Evolutionary conservation across 2,797 vertebrate genomes (phyloP), one percentile per base, ranked within the genome.

Genomic region (Sebastes minor): DNA sequence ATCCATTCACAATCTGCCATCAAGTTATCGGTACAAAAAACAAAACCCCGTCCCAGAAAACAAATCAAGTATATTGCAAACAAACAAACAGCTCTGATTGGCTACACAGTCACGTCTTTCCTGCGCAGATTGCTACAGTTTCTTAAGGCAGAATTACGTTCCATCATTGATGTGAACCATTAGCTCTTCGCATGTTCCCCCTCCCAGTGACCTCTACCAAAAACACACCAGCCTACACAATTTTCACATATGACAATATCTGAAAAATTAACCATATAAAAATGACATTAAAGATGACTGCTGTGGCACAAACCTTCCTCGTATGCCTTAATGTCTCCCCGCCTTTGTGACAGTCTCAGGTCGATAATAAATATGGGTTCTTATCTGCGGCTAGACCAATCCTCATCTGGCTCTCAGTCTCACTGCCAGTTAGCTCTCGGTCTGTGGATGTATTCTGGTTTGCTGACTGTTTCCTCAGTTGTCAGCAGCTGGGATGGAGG

Each of bases 71-170:
- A 56, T 30, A 63, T 18, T 62, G 60, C 73, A 81, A 83, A 79
- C 63, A 80, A 77, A 76, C 74, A 38, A 38, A 74, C 63, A n/a
- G 22, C 72, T 84, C 57, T 49, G 81, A 87, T 70, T 57, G 76
- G 75, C 68, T 77, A 68, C 75, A 32, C 71, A 32, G 64, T 76
- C 72, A 53, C 71, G 5, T 66, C 69, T 3, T 22, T 60, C 71
- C 67, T 10, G 2, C 83, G 61, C 63, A 59, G 71, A 59, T 82
- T 71, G 89, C 93, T 91, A 90, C 84, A 46, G 82, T 84, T 79
- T 74, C 53, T 87, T 94, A 93, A 94, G 93, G 92, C 91, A 92
- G 82, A 91, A 77, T 88, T 55, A 30, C 2, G 4, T 61, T 64
- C 69, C 67, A 66, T 82, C 23, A 14, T 52, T 10, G 57, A 78